These are phyloP conservation scores for Saturnia pavonia DNA, from an alignment of 2,888 invertebrate species.

Conservation along the genomic window DNA sequence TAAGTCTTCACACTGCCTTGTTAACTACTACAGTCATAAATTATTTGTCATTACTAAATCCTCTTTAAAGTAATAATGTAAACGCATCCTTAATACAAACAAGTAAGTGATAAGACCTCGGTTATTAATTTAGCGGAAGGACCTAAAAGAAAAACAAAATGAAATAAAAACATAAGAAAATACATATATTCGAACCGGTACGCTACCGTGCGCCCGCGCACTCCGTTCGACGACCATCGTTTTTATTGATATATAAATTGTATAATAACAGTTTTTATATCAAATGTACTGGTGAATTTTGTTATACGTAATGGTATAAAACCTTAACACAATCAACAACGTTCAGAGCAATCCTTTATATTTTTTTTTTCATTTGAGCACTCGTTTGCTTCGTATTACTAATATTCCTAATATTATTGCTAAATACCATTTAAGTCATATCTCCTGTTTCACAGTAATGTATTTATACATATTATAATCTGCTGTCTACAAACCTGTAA, in stretches of 20 bases:
- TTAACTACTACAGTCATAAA: background rate
- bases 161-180: constrained; percentile 26
- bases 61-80: constrained; percentile 21
- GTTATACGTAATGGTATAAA: too few species aligned
- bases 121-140: constrained; percentile 55
- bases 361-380: too few species aligned
- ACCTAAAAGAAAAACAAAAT: constrained; percentile 41
- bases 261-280: background rate
- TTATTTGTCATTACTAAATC: background rate
- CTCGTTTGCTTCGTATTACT: too few species aligned
- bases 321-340: too few species aligned
- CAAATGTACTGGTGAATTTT: background rate
- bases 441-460: too few species aligned
- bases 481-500: too few species aligned
- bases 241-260: background rate
- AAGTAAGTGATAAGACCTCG: constrained; percentile 52
- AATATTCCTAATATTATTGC: too few species aligned
- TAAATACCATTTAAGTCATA: too few species aligned
- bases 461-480: too few species aligned
- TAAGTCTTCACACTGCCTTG: background rate
- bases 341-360: too few species aligned
- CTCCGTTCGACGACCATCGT: background rate
- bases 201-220: constrained; percentile 38
- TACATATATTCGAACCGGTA: constrained; percentile 44
- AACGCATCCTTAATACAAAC: constrained; percentile 32